Evolutionary conservation across 2,888 invertebrate species (phyloP).

Genomic region (Amiota communis): DNA sequence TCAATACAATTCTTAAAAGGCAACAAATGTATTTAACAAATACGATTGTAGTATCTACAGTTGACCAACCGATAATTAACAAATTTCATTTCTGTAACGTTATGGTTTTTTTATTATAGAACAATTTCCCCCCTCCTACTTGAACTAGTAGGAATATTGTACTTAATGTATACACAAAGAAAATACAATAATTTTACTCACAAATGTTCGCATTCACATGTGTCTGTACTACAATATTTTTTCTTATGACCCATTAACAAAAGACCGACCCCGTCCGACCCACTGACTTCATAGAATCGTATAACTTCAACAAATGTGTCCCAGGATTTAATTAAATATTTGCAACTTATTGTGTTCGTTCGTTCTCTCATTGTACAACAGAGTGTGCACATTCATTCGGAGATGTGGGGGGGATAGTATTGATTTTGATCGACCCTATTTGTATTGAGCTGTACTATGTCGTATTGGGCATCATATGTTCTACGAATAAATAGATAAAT

Average conservation of each 20-base stretch:
- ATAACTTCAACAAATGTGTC: constrained; percentile 56
- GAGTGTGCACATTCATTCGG: not conserved
- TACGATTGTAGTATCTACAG: too few species aligned
- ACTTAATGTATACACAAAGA: constrained; percentile 52
- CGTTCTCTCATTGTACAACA: constrained; percentile 38
- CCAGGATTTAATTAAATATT: constrained; percentile 68
- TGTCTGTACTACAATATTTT: too few species aligned
- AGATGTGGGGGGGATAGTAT: constrained; percentile 4
- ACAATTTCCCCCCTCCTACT: too few species aligned
- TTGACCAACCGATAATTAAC: not conserved
- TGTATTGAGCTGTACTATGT: too few species aligned
- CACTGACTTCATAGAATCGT: not conserved
- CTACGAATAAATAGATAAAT: not conserved
- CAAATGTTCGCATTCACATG: not conserved
- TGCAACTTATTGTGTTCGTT: constrained; percentile 50
- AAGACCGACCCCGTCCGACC: not conserved
- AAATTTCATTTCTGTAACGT: constrained; percentile 62
- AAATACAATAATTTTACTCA: not conserved
- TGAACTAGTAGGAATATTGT: constrained; percentile 42
- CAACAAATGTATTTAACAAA: not conserved
- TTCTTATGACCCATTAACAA: too few species aligned
- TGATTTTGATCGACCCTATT: constrained; percentile 21
- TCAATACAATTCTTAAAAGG: too few species aligned
- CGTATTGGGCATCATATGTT: not conserved
- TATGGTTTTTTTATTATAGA: constrained; percentile 64